Base-by-base conservation (phyloP, 2,888 invertebrate genomes). In the Baccha elongata region DNA sequence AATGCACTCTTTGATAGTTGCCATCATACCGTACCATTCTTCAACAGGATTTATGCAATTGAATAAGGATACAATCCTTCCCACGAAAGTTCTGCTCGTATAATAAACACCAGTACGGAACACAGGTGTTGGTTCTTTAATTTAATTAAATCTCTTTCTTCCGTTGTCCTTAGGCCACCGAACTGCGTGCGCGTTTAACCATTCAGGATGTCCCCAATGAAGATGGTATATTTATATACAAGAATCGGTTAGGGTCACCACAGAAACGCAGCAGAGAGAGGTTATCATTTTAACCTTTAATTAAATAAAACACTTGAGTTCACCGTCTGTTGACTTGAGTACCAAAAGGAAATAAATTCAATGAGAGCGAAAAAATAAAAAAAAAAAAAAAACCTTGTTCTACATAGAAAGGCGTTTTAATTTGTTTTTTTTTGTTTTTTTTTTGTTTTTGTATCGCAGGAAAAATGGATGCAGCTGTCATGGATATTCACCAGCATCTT, bases 141-240 rank as follows among this genome's bases (percentile, higher is more conserved):
- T 83, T 83, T 78, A 83, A 83, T 83, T 83, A 83, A 83, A 83
- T 73, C 72, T 72, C 67, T 58, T 73, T 78, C 67, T 78, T 68
- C 44, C 64, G 44, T 35, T 68, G 40, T 58, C 58, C 62, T 50
- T 44, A 62, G 42, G 53, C 53, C 40, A 60, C 64, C 46, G 67
- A 50, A 65, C 42, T 64, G 58, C 19, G 60, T 68, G 35, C 35
- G 52, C 37, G 52, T 60, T 72, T 60, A 23, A 10, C 60, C 44
- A 60, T 44, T 19, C 46, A 75, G 53, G 32, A 37, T 65, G 65
- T 68, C 68, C 53, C 71, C 64, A 69, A 58, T 64, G 60, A 60
- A 42, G 13, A 60, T 44, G 60, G 7, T 53, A 17, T 32, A 13
- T 17, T 17, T 52, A 15, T 15, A 37, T 15, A 19, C 17, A 71